Conservation (phyloP, 2,797 vertebrate genomes). For the Micrastur ruficollis region DNA sequence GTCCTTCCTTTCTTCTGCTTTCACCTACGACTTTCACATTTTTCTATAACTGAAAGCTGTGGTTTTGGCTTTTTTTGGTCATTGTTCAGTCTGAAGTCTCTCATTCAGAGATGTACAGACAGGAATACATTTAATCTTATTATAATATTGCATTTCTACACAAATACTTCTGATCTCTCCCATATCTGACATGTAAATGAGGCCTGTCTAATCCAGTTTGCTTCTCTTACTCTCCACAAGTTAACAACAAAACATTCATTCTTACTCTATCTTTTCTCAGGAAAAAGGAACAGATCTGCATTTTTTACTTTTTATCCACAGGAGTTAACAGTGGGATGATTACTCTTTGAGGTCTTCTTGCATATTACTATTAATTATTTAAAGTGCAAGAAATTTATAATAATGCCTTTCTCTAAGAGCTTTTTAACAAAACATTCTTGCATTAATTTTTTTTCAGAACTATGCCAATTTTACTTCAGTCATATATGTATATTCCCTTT, state of each 20-base stretch:
- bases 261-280: neutral
- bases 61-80: neutral
- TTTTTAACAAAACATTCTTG: neutral
- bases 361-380: neutral
- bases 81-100: neutral
- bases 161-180: neutral
- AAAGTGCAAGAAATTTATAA: neutral
- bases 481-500: neutral
- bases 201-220: neutral
- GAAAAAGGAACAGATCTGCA: neutral
- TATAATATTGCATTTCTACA: neutral
- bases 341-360: neutral
- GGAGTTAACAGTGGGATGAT: neutral
- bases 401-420: neutral
- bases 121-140: neutral
- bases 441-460: neutral
- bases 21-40: accelerated
- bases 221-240: neutral
- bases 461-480: neutral
- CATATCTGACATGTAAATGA: neutral
- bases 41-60: neutral
- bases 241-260: neutral
- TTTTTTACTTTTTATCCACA: neutral
- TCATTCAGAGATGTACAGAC: neutral
- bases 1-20: neutral